Conservation (phyloP, 1,140 invertebrate species). For the Dufourea novaeangliae region DNA sequence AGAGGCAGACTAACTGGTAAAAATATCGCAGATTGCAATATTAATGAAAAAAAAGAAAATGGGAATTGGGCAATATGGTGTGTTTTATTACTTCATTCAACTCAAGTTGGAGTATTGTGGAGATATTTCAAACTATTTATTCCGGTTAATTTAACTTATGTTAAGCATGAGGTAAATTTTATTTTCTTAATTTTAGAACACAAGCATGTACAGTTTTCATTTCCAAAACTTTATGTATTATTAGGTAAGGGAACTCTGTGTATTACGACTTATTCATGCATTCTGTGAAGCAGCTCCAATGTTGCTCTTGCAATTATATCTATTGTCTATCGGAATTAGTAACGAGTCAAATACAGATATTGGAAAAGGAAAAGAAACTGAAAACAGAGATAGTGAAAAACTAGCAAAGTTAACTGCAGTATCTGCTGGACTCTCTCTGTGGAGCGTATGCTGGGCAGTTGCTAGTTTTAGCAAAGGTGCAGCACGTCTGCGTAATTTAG, state of each 20-base stretch:
- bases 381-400: constrained; percentile 72
- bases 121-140: constrained; percentile 93
- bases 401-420: constrained; percentile 90
- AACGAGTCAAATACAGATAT: constrained; percentile 53
- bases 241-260: constrained; percentile 85
- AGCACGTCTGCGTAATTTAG: constrained; percentile 88
- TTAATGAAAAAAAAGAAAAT: constrained; percentile 69
- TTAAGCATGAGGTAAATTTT: constrained; percentile 90
- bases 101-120: constrained; percentile 93
- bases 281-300: constrained; percentile 94
- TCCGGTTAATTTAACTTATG: constrained; percentile 90
- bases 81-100: constrained; percentile 86
- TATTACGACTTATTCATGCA: constrained; percentile 92
- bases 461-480: constrained; percentile 95
- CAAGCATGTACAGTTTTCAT: background rate
- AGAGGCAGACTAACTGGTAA: constrained; percentile 74
- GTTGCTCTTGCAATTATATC: constrained; percentile 91
- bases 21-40: constrained; percentile 57
- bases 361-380: constrained; percentile 52
- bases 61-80: constrained; percentile 78
- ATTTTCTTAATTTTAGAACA: background rate
- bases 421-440: constrained; percentile 90
- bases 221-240: constrained; percentile 2
- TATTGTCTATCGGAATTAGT: constrained; percentile 84
- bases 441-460: constrained; percentile 94